These are phyloP conservation scores for Sebastes steindachneri DNA, from an alignment of 2,797 vertebrate species.

Conservation along the genomic window DNA sequence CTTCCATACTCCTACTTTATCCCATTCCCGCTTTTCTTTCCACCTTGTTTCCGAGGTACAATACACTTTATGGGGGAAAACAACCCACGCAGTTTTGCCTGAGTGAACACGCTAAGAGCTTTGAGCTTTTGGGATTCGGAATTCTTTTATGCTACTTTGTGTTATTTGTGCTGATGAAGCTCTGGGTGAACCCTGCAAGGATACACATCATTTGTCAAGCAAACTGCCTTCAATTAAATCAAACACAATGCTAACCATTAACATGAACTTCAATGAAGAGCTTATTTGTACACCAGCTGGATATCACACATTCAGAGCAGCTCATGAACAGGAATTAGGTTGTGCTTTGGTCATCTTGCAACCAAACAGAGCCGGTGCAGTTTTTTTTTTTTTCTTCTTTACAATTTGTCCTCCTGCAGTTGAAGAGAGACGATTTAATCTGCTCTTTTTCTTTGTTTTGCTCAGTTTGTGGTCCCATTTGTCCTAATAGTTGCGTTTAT, in stretches of 20 bases:
- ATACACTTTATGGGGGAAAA: constrained; percentile 20
- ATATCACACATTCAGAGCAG: constrained; percentile 8
- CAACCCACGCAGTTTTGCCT: constrained; percentile 35
- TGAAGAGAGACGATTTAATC: constrained; percentile 1
- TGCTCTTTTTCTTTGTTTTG: constrained; percentile 24
- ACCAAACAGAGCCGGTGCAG: not conserved
- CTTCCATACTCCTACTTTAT: not conserved
- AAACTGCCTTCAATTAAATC: constrained; percentile 42
- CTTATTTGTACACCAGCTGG: constrained; percentile 46
- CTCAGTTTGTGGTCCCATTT: constrained; percentile 30
- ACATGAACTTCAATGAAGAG: constrained; percentile 16
- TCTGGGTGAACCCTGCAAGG: constrained; percentile 21
- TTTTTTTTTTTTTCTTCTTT: not conserved
- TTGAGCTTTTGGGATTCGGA: constrained; percentile 44
- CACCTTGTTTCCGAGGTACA: constrained; percentile 21
- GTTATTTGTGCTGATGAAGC: constrained; percentile 39
- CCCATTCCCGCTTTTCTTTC: not conserved
- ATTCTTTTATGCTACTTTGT: constrained; percentile 45
- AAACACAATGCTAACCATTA: constrained; percentile 30
- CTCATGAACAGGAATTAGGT: not conserved
- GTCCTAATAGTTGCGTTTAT: constrained; percentile 23
- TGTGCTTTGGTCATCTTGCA: constrained; percentile 22
- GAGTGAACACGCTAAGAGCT: constrained; percentile 36
- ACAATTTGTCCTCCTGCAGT: not conserved
- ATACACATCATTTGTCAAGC: constrained; percentile 51